Conservation (phyloP, 2,888 invertebrate species). For the Eumacrocentrus americanus region DNA sequence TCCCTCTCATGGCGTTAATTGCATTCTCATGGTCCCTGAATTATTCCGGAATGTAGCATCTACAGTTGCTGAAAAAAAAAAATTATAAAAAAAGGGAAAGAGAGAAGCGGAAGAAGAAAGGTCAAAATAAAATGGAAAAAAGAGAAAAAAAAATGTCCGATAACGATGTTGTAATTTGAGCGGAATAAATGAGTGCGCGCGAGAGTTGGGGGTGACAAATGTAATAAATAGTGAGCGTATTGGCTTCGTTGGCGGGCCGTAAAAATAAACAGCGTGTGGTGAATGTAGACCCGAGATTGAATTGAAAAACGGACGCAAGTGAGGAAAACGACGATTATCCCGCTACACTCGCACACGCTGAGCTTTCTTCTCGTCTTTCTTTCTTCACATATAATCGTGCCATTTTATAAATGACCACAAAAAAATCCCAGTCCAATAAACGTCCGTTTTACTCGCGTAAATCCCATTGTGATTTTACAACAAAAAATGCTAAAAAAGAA, state of each 20-base stretch:
- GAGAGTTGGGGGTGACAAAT: slow-evolving; percentile 1
- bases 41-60: no score
- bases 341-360: slow-evolving; percentile 6
- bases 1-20: no score
- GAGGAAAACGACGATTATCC: slow-evolving; percentile 19
- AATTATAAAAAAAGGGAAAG: no score
- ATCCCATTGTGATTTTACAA: background rate
- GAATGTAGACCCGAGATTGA: slow-evolving; percentile 22
- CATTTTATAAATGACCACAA: background rate
- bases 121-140: no score
- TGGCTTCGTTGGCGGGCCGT: slow-evolving; percentile 18
- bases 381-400: background rate
- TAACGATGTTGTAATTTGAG: slow-evolving; percentile 13
- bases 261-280: slow-evolving; percentile 23
- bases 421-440: no score
- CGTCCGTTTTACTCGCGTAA: no score
- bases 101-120: no score
- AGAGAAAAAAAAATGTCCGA: no score
- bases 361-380: slow-evolving; percentile 1
- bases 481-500: no score
- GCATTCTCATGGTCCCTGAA: no score
- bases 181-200: background rate
- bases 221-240: slow-evolving; percentile 21
- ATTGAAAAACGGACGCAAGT: slow-evolving; percentile 20
- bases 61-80: no score